phyloP scores from a whole-genome alignment of 2,113 vertebrate species.

The Trinectes maculatus region DNA sequence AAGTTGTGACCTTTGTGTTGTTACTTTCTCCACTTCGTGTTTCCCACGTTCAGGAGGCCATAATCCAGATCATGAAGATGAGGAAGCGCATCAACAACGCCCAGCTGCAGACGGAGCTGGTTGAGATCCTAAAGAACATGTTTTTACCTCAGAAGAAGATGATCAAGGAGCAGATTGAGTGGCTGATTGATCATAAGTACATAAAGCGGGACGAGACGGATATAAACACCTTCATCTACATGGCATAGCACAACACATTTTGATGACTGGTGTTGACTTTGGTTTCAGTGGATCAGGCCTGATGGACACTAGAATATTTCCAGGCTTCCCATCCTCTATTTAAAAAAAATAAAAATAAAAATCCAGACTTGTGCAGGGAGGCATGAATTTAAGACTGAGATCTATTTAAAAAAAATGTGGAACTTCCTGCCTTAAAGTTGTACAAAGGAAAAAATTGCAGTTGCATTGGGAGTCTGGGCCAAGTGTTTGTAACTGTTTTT shows the following conservation, averaged over 20 bases:
- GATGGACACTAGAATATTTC: constrained; percentile 68
- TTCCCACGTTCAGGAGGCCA: constrained; percentile 90
- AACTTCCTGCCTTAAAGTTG: constrained; percentile 73
- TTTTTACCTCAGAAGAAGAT: constrained; percentile 99
- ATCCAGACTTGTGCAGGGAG: constrained; percentile 58
- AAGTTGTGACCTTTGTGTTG: no score
- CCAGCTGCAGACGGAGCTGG: constrained; percentile 99
- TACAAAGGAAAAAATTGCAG: constrained; percentile 51
- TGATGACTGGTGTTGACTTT: constrained; percentile 26
- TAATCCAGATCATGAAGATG: constrained; percentile 99
- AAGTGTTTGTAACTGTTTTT: constrained; percentile 60
- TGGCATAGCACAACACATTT: constrained; percentile 83
- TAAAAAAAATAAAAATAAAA: constrained; percentile 32
- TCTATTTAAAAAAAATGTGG: constrained; percentile 53
- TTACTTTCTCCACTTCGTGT: background rate
- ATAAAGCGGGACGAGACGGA: constrained; percentile 97
- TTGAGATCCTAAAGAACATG: constrained; percentile 99
- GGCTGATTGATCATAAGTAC: constrained; percentile 99
- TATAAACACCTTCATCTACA: constrained; percentile 99
- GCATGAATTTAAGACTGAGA: constrained; percentile 63
- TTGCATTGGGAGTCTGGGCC: constrained; percentile 51
- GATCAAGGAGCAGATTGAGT: constrained; percentile 99
- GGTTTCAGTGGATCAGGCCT: constrained; percentile 61
- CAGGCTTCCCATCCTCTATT: constrained; percentile 70
- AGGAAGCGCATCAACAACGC: constrained; percentile 99